Conservation (phyloP, 2,797 vertebrate genomes). For the Melopsittacus undulatus region DNA sequence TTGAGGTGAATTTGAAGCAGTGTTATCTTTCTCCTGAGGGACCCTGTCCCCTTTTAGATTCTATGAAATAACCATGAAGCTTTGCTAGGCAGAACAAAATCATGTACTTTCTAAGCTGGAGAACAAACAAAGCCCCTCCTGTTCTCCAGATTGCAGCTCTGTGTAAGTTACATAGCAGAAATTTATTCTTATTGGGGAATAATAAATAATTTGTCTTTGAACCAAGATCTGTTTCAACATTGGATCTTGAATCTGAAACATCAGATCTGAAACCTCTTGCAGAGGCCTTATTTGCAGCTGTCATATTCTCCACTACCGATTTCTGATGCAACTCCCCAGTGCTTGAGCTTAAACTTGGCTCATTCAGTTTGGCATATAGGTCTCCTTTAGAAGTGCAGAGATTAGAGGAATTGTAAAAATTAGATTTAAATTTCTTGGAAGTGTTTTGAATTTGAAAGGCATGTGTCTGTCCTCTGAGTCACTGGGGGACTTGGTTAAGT, state of each 20-base stretch:
- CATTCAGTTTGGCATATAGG: background rate
- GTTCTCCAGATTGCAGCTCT: background rate
- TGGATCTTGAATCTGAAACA: background rate
- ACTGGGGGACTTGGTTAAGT: background rate
- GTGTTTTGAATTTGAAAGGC: background rate
- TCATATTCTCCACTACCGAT: background rate
- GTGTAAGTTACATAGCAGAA: background rate
- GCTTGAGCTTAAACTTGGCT: background rate
- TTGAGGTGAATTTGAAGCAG: background rate
- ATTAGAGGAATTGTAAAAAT: background rate
- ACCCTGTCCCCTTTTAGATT: background rate
- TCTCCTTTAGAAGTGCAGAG: background rate
- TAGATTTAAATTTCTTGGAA: background rate
- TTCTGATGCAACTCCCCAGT: constrained; percentile 14
- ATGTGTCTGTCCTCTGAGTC: background rate
- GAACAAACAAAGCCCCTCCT: background rate
- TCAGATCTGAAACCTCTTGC: background rate
- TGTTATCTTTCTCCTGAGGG: background rate
- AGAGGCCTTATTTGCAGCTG: constrained; percentile 6
- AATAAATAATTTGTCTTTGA: background rate
- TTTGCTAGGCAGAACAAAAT: background rate
- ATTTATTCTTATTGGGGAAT: background rate
- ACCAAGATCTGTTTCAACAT: background rate
- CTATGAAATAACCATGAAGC: background rate
- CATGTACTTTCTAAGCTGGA: background rate